Evolutionary conservation across 2,888 invertebrate species (phyloP), one percentile per base, ranked within the genome.

Genomic region (Leucania comma): DNA sequence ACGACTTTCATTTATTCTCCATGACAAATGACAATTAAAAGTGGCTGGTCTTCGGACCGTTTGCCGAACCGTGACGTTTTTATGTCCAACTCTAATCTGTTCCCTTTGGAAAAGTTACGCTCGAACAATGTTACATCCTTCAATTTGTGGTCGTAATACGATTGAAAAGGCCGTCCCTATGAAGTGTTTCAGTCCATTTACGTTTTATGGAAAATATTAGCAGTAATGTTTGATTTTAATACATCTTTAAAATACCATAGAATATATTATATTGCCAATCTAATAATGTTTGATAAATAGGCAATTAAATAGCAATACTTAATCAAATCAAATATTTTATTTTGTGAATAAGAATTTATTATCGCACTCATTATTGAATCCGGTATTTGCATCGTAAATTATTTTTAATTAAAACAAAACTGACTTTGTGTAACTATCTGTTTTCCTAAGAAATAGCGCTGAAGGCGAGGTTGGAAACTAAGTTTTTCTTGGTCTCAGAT

Each of bases 1-100:
- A 95, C 92, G 90, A 90, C 90, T 89, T 87, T 90, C 92, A 93
- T 93, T 93, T 90, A 90, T 93, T 90, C 88, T 72, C 78, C 87
- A 85, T 92, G 90, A 91, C 91, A 90, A 91, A 91, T 89, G 90
- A 90, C 92, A 94, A 94, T 94, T 94, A 93, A 92, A 92, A 92
- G 85, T 90, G 85, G 80, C 78, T 74, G 74, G 81, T 76, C 80
- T 78, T 72, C 66, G 68, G 65, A 78, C 74, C 70, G 75, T 73
- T 77, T 59, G 82, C 72, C 75, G 75, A 81, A 70, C 72, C 77
- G 58, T 77, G 80, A 85, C 83, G 74, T 82, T 86, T 88, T 84
- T 83, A 84, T 81, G 77, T 79, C 71, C 66, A 76, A 82, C 68
- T 83, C 83, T 83, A 86, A 85, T 86, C 81, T 80, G 74, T 72